Conservation (phyloP, 2,888 invertebrate species). For the Acholoe squamosa region DNA sequence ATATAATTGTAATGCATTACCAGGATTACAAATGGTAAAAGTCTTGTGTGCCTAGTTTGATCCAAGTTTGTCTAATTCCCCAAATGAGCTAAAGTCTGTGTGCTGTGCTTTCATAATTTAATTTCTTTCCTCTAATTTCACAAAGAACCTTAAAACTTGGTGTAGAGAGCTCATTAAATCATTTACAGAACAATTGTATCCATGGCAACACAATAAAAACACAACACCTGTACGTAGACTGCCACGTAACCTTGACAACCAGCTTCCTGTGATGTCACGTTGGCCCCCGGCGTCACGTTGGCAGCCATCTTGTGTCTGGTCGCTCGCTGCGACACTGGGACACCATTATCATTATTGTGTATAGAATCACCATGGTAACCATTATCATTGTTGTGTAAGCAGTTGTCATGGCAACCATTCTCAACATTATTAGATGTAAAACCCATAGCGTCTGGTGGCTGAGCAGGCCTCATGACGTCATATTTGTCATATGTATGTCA, state of each 20-base stretch:
- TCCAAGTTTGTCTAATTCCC: no score
- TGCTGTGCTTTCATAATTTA: no score
- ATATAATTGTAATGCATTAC: no score
- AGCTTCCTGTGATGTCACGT: background rate
- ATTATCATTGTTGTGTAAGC: background rate
- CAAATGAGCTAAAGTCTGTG: no score
- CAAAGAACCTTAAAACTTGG: no score
- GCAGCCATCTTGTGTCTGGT: background rate
- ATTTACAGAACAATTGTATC: no score
- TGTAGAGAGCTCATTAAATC: no score
- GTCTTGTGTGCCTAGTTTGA: no score
- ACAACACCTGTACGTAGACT: slow-evolving; percentile 4
- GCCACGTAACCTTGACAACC: background rate
- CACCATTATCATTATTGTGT: background rate
- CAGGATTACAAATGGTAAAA: no score
- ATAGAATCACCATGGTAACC: background rate
- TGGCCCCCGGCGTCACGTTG: background rate
- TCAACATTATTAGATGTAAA: background rate
- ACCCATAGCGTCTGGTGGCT: background rate
- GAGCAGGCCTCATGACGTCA: background rate
- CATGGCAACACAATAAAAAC: background rate
- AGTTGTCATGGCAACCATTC: background rate
- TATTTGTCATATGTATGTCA: background rate
- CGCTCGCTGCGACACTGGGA: no score
- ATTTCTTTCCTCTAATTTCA: no score